These are phyloP conservation scores for Eurosta solidaginis DNA, from an alignment of 1,140 invertebrate species.

Conservation along the genomic window DNA sequence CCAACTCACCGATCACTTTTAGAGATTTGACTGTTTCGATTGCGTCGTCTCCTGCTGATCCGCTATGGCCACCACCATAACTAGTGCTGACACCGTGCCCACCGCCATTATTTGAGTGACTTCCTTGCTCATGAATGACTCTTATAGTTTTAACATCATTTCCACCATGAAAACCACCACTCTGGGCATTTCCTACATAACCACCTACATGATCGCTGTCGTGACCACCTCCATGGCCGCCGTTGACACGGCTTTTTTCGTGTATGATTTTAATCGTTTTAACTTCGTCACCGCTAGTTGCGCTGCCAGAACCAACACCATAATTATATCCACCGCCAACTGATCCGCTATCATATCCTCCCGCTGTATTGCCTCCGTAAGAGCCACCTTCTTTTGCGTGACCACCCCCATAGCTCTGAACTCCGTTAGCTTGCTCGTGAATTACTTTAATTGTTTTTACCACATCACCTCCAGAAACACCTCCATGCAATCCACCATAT, in stretches of 20 bases:
- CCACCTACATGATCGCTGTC: constrained; percentile 33
- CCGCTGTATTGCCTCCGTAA: constrained; percentile 19
- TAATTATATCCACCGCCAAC: background rate
- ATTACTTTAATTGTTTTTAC: constrained; percentile 51
- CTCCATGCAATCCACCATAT: constrained; percentile 32
- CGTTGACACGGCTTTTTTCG: constrained; percentile 29
- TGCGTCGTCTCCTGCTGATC: constrained; percentile 21
- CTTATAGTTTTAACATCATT: constrained; percentile 46
- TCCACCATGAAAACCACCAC: constrained; percentile 37
- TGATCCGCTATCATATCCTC: background rate
- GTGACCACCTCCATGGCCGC: constrained; percentile 25
- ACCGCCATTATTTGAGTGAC: constrained; percentile 29
- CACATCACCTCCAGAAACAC: constrained; percentile 38
- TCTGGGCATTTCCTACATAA: background rate
- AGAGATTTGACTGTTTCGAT: constrained; percentile 26
- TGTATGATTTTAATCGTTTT: constrained; percentile 37
- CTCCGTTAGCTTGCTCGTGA: constrained; percentile 32
- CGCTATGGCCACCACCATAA: constrained; percentile 35
- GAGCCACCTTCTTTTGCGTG: background rate
- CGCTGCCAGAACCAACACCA: background rate
- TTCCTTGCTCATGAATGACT: constrained; percentile 48
- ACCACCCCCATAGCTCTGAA: constrained; percentile 30
- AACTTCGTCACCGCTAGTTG: constrained; percentile 20
- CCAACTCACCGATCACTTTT: constrained; percentile 33
- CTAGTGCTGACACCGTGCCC: constrained; percentile 32